Evolutionary conservation across 2,888 invertebrate genomes (phyloP), one percentile per base, ranked within the genome.

Genomic region (Idaea aversata): DNA sequence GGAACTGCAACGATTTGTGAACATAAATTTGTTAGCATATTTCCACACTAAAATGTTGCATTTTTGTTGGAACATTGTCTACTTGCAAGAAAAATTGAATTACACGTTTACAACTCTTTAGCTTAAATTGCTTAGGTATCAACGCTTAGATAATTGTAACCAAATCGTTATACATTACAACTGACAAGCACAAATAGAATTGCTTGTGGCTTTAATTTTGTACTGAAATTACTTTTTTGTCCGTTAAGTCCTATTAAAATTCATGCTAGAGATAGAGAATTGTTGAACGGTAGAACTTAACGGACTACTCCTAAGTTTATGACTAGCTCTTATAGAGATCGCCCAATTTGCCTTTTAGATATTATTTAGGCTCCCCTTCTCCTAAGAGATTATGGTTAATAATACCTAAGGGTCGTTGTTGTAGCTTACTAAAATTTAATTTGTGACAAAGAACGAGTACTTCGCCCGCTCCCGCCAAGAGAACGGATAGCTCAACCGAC

Each of bases 401-500:
- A 82, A 81, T 78, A 75, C 75, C 73, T 70, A 79, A 76, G 75
- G 77, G 77, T 75, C 77, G 80, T 80, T 84, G 81, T 81, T 83
- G 83, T 80, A 81, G 82, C 80, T 82, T 79, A 79, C 79, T 83
- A 79, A 83, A 85, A 84, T 86, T 85, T 81, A 87, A 87, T 86
- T 86, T 84, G 80, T 81, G 77, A 78, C 81, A 80, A 84, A 81
- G 75, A 80, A 80, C 71, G 75, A 78, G 79, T 68, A 75, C 74
- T 72, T 75, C 72, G 68, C 47, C 47, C 47, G 47, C 47, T 68
- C 71, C 67, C 72, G 69, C 76, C 72, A 72, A 77, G 79, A 77
- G 75, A 76, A 74, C 75, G 74, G 65, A 70, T 74, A 74, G 78
- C 72, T 81, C 84, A 87, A 85, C 88, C 84, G 84, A 84, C 85